A percentile compares a stretch with the other conserved stretches of the same genome.
These are phyloP conservation scores for Pyrochroa serraticornis DNA, from an alignment of 2,888 invertebrate genomes.

Conservation along the genomic window DNA sequence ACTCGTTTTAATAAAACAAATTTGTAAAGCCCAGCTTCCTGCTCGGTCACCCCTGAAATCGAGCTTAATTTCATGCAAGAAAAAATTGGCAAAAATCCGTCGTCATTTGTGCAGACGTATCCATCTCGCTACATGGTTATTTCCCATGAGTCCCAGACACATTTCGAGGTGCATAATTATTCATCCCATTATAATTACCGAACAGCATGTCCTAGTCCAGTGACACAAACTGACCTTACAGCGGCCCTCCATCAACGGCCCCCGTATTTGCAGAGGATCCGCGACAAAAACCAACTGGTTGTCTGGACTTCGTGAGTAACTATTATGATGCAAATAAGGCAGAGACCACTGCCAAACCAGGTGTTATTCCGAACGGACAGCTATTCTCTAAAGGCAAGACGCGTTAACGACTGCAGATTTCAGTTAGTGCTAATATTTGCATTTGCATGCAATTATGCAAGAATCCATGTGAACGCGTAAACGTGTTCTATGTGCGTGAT, in stretches of 20 bases:
- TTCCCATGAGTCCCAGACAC: conserved; percentile 35
- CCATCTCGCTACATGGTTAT: conserved; percentile 21
- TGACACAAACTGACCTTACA: conserved; percentile 52
- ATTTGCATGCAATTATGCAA: conserved; percentile 45
- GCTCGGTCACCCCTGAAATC: no score
- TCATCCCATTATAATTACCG: conserved; percentile 53
- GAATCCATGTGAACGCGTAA: conserved; percentile 31
- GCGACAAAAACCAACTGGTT: conserved; percentile 33
- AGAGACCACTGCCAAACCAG: conserved; percentile 52
- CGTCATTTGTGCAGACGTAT: neutral
- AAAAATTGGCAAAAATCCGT: conserved; percentile 18
- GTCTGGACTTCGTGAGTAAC: conserved; percentile 38
- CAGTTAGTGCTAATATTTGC: conserved; percentile 51
- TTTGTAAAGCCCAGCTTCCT: no score
- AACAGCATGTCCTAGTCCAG: conserved; percentile 48
- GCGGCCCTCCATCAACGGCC: conserved; percentile 30
- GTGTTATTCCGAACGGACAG: conserved; percentile 54
- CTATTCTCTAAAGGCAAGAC: conserved; percentile 53
- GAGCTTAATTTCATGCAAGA: neutral
- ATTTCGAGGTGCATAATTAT: conserved; percentile 45
- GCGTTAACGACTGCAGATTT: conserved; percentile 55
- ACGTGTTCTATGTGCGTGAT: neutral
- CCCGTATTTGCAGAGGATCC: conserved; percentile 12
- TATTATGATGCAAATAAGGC: conserved; percentile 55
- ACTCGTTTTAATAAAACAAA: no score